Percentiles rank a stretch among this genome's conserved stretches.
Evolutionary conservation across 2,113 vertebrate species (phyloP).

Genomic region (Pterophyllum scalare): DNA sequence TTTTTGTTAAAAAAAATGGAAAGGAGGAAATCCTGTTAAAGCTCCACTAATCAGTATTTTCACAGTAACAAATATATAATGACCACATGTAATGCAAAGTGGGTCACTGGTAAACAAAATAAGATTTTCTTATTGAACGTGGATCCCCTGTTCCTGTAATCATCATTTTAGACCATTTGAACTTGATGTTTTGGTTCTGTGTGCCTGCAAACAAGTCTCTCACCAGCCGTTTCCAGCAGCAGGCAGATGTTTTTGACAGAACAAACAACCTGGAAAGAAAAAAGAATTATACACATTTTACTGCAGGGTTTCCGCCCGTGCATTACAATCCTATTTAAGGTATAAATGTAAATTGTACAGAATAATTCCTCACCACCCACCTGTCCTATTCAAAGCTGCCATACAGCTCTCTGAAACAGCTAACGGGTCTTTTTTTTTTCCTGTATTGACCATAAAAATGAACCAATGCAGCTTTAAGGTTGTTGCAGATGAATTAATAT

Average conservation of each 20-base stretch:
- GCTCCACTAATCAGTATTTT: not conserved
- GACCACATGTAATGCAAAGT: not conserved
- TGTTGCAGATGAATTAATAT: not conserved
- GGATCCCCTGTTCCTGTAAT: not conserved
- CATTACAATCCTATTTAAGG: not conserved
- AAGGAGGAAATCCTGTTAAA: not conserved
- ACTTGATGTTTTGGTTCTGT: not conserved
- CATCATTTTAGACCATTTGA: not conserved
- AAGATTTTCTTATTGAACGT: not conserved
- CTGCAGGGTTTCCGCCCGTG: no score
- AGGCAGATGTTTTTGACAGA: no score
- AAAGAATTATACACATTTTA: no score
- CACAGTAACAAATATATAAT: not conserved
- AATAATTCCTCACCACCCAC: not conserved
- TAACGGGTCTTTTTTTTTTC: fast-evolving
- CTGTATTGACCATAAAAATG: not conserved
- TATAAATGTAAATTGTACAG: not conserved
- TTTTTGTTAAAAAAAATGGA: not conserved
- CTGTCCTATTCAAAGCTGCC: not conserved
- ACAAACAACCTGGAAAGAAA: no score
- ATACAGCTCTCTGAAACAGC: not conserved
- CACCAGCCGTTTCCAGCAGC: not conserved
- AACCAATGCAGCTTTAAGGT: not conserved
- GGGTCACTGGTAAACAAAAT: not conserved
- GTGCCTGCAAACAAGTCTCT: not conserved